Evolutionary conservation across 2,797 vertebrate genomes (phyloP).

Genomic region (Sarcophilus harrisii): DNA sequence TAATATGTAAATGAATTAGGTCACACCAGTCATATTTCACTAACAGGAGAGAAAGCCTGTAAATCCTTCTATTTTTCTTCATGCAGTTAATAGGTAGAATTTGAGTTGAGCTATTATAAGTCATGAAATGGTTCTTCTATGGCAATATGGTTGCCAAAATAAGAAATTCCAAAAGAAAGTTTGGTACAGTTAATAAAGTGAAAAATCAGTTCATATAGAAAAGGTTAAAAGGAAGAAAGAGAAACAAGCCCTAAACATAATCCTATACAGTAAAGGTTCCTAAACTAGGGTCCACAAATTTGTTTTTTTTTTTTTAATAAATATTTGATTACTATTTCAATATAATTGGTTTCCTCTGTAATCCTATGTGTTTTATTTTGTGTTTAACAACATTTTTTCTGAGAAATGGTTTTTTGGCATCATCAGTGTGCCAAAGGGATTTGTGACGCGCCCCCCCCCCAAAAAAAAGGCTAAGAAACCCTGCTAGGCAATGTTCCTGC

Average conservation of each 20-base stretch:
- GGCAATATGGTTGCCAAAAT: conserved; percentile 39
- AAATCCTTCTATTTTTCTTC: conserved; percentile 59
- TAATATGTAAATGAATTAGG: conserved; percentile 82
- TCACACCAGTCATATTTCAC: conserved; percentile 78
- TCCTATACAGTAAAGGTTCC: conserved; percentile 4
- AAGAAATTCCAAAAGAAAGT: conserved; percentile 59
- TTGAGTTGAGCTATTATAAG: conserved; percentile 54
- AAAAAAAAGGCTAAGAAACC: not conserved
- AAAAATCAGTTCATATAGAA: conserved; percentile 52
- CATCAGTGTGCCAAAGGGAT: not conserved
- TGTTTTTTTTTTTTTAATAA: not conserved
- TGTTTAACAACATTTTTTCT: not conserved
- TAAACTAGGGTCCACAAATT: not conserved
- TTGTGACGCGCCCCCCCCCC: not conserved
- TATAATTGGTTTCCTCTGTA: not conserved
- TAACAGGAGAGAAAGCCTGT: conserved; percentile 62
- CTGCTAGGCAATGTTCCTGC: conserved; percentile 1
- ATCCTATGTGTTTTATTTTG: not conserved
- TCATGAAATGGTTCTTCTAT: conserved; percentile 37
- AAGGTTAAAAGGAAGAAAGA: conserved; percentile 47
- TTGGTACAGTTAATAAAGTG: conserved; percentile 48
- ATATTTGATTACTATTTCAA: not conserved
- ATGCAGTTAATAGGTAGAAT: conserved; percentile 47
- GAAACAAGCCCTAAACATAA: conserved; percentile 21
- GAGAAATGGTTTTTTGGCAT: not conserved